phyloP scores from a whole-genome alignment of 2,888 invertebrate species.

The Elegia similella region DNA sequence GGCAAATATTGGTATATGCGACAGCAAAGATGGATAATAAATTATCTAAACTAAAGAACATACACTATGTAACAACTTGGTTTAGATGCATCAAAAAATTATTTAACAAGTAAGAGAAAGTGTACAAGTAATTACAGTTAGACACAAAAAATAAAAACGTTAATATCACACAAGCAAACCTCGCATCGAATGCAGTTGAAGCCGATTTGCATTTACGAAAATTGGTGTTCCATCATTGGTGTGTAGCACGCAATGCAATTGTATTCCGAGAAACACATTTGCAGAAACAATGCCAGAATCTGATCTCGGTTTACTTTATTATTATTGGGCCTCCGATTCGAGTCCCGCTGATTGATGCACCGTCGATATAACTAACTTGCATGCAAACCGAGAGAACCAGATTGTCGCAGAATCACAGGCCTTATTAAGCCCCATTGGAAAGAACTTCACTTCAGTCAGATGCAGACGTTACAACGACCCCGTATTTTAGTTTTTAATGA shows the following conservation, averaged over 20 bases:
- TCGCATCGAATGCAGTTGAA: constrained; percentile 11
- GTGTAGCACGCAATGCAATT: constrained; percentile 49
- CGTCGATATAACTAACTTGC: constrained; percentile 40
- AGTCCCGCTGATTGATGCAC: constrained; percentile 50
- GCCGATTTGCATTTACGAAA: constrained; percentile 42
- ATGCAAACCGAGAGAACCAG: constrained; percentile 40
- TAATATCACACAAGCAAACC: background rate
- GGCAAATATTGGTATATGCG: background rate
- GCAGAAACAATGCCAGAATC: constrained; percentile 54
- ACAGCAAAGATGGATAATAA: background rate
- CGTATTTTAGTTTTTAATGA: constrained; percentile 55
- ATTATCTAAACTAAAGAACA: background rate
- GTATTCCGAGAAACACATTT: constrained; percentile 55
- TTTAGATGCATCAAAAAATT: too few species aligned
- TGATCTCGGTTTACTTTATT: constrained; percentile 55
- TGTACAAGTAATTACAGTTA: background rate
- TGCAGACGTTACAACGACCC: constrained; percentile 32
- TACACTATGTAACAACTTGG: too few species aligned
- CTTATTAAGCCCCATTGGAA: constrained; percentile 35
- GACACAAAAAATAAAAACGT: background rate
- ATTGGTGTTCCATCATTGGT: constrained; percentile 53
- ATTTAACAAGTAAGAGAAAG: too few species aligned
- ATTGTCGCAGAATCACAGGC: constrained; percentile 29
- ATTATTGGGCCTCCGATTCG: constrained; percentile 52
- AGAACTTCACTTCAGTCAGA: constrained; percentile 23